phyloP scores from a whole-genome alignment of 2,113 vertebrate species.

The Miniopterus natalensis region DNA sequence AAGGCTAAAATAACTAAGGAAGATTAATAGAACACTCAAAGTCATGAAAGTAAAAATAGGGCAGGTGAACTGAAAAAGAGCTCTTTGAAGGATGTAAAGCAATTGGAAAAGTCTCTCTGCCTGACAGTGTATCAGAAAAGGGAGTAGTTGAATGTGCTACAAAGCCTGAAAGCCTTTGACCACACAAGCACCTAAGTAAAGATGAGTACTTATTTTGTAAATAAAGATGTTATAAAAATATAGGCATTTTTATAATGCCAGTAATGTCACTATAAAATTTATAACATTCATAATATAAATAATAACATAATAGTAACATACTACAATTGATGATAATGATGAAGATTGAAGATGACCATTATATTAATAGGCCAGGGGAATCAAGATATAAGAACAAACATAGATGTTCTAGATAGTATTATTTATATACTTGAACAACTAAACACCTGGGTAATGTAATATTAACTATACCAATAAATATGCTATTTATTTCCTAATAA shows the following conservation, averaged over 20 bases:
- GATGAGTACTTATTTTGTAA: not conserved
- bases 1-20: not conserved
- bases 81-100: not conserved
- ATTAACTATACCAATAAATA: constrained; percentile 1
- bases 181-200: not conserved
- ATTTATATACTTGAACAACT: constrained; percentile 24
- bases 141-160: not conserved
- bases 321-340: not conserved
- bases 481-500: constrained; percentile 37
- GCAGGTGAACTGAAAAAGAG: not conserved
- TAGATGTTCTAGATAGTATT: not conserved
- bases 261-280: not conserved
- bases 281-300: not conserved
- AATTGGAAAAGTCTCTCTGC: not conserved
- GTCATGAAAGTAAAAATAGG: not conserved
- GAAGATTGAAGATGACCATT: not conserved
- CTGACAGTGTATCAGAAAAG: not conserved
- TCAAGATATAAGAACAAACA: not conserved
- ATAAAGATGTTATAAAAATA: not conserved
- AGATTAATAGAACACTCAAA: not conserved
- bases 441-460: not conserved
- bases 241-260: not conserved
- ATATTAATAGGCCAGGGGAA: not conserved
- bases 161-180: not conserved
- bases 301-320: not conserved